Evolutionary conservation across 2,113 vertebrate genomes (phyloP).

Genomic region (Callocephalon fimbriatum): DNA sequence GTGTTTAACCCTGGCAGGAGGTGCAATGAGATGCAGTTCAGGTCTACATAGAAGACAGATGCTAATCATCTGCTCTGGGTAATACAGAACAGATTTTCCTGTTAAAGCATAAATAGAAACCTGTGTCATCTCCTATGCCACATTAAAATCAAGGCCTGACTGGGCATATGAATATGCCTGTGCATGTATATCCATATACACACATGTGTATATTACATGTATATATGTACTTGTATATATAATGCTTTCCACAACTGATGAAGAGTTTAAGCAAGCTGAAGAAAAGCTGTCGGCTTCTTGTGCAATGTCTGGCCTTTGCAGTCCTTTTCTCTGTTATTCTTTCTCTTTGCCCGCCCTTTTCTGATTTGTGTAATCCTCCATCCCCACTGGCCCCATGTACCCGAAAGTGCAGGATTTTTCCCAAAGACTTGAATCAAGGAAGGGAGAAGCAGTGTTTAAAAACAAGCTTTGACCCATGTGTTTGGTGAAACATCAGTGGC

Average conservation of each 20-base stretch:
- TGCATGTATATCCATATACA: neutral
- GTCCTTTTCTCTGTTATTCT: neutral
- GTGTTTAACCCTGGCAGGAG: constrained; percentile 4
- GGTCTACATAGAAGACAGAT: constrained; percentile 23
- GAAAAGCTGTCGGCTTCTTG: neutral
- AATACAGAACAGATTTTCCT: neutral
- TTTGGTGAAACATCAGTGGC: neutral
- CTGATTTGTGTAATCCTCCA: neutral
- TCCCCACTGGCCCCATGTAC: neutral
- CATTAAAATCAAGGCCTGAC: constrained; percentile 58
- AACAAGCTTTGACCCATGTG: constrained; percentile 1
- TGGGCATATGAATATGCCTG: neutral
- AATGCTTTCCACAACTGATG: constrained; percentile 32
- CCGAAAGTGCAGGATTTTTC: neutral
- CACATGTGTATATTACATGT: neutral
- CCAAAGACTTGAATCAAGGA: constrained; percentile 3
- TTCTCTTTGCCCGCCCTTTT: constrained; percentile 23
- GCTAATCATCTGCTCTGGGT: neutral
- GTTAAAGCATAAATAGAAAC: neutral
- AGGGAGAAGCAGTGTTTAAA: neutral
- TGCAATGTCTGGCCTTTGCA: neutral
- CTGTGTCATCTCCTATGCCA: neutral
- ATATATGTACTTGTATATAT: fast-evolving
- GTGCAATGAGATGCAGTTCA: neutral
- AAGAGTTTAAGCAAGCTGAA: constrained; percentile 23